Percentiles rank a stretch among this genome's conserved stretches.
Conservation (phyloP, 2,113 vertebrate genomes). For the Osmerus eperlanus region DNA sequence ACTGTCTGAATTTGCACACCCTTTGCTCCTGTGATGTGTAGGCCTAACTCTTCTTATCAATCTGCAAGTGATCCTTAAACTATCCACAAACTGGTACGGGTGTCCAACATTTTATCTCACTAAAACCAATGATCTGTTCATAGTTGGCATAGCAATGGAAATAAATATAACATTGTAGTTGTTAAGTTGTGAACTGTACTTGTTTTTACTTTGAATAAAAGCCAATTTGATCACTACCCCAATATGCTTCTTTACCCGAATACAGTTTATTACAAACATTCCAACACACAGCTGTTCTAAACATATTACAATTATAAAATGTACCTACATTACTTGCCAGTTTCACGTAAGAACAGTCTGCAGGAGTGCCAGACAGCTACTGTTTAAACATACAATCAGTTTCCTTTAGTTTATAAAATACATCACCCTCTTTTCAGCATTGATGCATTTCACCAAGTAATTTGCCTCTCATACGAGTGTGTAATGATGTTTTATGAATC, state of each 20-base stretch:
- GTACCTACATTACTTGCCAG: too few relatives aligned
- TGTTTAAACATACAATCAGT: too few relatives aligned
- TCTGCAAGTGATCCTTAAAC: neutral
- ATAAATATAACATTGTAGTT: neutral
- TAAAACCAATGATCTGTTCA: neutral
- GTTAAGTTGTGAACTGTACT: neutral
- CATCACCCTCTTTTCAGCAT: too few relatives aligned
- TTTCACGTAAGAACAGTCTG: too few relatives aligned
- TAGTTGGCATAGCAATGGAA: neutral
- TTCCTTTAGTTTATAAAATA: too few relatives aligned
- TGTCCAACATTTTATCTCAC: neutral
- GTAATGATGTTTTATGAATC: too few relatives aligned
- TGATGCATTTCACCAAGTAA: too few relatives aligned
- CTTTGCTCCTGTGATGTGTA: neutral
- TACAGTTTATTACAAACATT: neutral
- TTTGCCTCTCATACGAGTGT: too few relatives aligned
- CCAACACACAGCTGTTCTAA: neutral
- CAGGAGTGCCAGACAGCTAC: too few relatives aligned
- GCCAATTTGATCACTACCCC: neutral
- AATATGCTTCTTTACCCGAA: too few relatives aligned
- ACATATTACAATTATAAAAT: too few relatives aligned
- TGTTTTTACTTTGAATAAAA: neutral
- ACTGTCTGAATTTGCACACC: neutral
- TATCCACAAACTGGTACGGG: neutral
- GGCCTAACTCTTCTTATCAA: neutral